These are phyloP conservation scores for Toxonevra muliebris DNA, from an alignment of 2,888 invertebrate species.

Conservation along the genomic window DNA sequence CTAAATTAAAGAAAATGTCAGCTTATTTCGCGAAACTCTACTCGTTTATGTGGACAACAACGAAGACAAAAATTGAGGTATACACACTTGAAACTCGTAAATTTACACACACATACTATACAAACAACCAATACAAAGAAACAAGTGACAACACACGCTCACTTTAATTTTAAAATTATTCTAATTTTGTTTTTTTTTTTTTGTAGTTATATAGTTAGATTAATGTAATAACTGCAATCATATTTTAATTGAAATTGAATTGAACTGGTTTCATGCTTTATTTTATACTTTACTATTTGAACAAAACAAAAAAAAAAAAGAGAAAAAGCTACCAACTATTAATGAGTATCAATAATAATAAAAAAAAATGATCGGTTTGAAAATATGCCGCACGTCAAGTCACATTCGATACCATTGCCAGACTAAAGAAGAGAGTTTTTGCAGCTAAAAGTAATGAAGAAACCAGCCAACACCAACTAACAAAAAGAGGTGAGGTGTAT, in stretches of 20 bases:
- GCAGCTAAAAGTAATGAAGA: not conserved
- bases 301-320: not conserved
- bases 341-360: not conserved
- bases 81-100: conserved; percentile 2
- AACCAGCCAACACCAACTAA: not conserved
- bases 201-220: too few species aligned
- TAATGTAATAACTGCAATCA: too few species aligned
- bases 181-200: too few species aligned
- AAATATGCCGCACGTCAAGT: conserved; percentile 26
- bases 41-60: too few species aligned
- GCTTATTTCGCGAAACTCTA: too few species aligned
- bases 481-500: too few species aligned
- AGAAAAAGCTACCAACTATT: not conserved
- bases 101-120: not conserved
- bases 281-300: not conserved
- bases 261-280: too few species aligned
- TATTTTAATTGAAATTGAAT: too few species aligned
- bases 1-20: too few species aligned
- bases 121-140: not conserved
- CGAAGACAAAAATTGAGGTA: not conserved
- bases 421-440: conserved; percentile 30
- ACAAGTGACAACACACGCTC: too few species aligned
- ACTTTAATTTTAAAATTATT: too few species aligned
- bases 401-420: conserved; percentile 27
- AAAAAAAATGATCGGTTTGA: not conserved